phyloP scores from a whole-genome alignment of 2,113 vertebrate species.

The Apaloderma vittatum region DNA sequence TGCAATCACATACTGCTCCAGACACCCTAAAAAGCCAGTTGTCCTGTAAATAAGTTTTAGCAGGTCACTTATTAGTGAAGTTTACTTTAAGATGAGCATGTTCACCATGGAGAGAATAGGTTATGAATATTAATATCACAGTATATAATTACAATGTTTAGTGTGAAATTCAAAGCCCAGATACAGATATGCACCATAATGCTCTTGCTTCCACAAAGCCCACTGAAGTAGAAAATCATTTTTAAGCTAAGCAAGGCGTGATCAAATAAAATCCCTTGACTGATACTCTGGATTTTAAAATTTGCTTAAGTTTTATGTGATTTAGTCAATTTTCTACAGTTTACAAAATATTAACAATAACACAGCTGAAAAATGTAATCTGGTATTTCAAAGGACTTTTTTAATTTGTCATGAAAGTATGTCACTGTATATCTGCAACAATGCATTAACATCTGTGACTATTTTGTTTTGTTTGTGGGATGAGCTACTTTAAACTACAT shows the following conservation, averaged over 20 bases:
- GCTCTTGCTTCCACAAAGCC: conserved; percentile 21
- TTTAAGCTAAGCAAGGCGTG: conserved; percentile 35
- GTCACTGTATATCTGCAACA: background rate
- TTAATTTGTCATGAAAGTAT: background rate
- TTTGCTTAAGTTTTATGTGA: background rate
- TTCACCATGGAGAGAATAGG: background rate
- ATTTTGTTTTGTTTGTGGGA: background rate
- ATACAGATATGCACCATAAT: conserved; percentile 30
- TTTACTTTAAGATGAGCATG: conserved; percentile 2
- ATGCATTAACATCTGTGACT: background rate
- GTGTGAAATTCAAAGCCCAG: conserved; percentile 12
- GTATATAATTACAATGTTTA: conserved; percentile 1
- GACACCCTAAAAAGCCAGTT: background rate
- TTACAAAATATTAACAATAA: background rate
- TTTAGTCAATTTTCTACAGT: background rate
- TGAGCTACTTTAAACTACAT: background rate
- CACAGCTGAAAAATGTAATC: background rate
- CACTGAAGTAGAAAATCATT: conserved; percentile 49
- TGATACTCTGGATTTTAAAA: conserved; percentile 2
- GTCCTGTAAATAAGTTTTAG: background rate
- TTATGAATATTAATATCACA: conserved; percentile 7
- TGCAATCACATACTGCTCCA: background rate
- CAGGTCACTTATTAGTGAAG: background rate
- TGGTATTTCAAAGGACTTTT: background rate
- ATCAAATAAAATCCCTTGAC: conserved; percentile 44